Percentiles rank a stretch among this genome's conserved stretches.
phyloP scores from a whole-genome alignment of 2,113 vertebrate species.

The Uria lomvia region DNA sequence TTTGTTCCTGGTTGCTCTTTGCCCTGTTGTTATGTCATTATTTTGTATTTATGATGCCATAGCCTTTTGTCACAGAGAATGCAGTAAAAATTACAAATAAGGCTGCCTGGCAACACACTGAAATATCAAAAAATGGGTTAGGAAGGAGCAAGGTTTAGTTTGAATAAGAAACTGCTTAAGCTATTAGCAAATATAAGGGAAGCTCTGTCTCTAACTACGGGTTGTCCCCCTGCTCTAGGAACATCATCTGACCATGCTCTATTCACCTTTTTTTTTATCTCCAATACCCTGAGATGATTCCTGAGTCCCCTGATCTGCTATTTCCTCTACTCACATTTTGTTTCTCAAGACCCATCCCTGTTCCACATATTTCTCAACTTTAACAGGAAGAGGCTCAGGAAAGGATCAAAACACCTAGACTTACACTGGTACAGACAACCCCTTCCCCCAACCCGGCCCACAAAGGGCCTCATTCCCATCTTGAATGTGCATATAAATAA shows the following conservation, averaged over 20 bases:
- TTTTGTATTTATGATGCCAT: background rate
- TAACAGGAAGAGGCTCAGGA: background rate
- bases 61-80: background rate
- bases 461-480: background rate
- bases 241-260: background rate
- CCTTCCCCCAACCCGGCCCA: background rate
- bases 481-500: background rate
- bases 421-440: background rate
- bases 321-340: background rate
- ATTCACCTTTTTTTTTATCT: background rate
- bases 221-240: background rate
- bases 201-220: background rate
- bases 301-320: background rate
- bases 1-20: background rate
- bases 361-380: background rate
- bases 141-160: slow-evolving; percentile 29
- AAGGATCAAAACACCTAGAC: background rate
- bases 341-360: background rate
- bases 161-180: background rate
- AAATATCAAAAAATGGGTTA: background rate
- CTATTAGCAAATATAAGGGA: background rate
- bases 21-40: background rate
- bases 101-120: background rate
- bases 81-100: background rate
- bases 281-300: background rate